phyloP scores from a whole-genome alignment of 2,888 invertebrate genomes.

The Aelia acuminata region DNA sequence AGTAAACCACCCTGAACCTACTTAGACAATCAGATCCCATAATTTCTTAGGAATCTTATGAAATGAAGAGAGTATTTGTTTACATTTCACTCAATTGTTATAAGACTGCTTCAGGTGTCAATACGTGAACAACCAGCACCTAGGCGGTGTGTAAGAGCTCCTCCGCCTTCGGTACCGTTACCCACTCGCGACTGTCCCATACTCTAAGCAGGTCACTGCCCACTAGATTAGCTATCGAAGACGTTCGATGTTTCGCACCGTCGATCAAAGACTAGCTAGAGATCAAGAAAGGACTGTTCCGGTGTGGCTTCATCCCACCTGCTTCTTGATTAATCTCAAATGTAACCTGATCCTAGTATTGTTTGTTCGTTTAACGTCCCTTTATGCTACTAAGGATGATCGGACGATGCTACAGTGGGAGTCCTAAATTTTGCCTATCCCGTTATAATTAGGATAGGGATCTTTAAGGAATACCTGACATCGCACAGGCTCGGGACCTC shows the following conservation, averaged over 20 bases:
- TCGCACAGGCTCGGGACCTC: too few species aligned
- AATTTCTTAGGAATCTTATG: too few species aligned
- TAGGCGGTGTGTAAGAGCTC: neutral
- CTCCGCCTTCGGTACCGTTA: neutral
- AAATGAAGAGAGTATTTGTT: too few species aligned
- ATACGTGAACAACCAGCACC: neutral
- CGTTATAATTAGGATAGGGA: too few species aligned
- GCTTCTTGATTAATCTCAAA: neutral
- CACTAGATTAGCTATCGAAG: slow-evolving; percentile 35
- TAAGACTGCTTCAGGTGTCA: neutral
- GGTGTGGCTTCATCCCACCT: neutral
- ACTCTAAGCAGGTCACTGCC: slow-evolving; percentile 17
- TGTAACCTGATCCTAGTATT: neutral
- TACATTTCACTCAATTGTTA: too few species aligned
- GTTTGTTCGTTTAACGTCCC: too few species aligned
- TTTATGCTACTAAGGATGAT: too few species aligned
- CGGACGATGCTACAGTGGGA: too few species aligned
- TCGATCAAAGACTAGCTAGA: neutral
- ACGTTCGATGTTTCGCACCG: slow-evolving; percentile 12
- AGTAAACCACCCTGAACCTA: too few species aligned
- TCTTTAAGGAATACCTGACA: too few species aligned
- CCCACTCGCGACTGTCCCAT: slow-evolving; percentile 26
- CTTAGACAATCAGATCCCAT: too few species aligned
- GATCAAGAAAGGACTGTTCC: slow-evolving; percentile 26
- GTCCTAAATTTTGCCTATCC: too few species aligned